Percentiles rank a stretch among this genome's conserved stretches.
These are phyloP conservation scores for Amphiura filiformis DNA, from an alignment of 35 echinoderm and acorn worm species.

Conservation along the genomic window DNA sequence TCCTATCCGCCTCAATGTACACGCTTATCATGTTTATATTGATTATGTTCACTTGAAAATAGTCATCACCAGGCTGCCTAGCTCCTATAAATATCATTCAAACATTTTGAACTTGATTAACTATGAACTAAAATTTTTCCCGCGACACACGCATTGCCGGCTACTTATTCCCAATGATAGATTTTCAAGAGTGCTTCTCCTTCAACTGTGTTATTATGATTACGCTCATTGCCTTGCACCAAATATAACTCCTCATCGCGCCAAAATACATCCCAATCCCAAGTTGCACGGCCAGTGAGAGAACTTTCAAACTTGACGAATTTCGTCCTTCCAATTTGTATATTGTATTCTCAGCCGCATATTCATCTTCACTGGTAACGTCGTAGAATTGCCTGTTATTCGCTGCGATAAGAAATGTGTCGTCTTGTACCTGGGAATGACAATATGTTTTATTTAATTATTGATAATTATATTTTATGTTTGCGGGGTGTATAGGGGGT, in stretches of 20 bases:
- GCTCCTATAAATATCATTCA: no score
- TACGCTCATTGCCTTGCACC: not conserved
- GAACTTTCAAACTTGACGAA: not conserved
- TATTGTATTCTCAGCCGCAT: not conserved
- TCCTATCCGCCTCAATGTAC: no score
- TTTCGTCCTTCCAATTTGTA: not conserved
- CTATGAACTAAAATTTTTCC: no score
- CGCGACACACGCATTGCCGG: no score
- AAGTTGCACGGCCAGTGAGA: not conserved
- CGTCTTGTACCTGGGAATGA: not conserved
- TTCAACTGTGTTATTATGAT: not conserved
- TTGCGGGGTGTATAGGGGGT: no score
- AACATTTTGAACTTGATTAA: no score
- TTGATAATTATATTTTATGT: no score
- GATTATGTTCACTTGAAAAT: no score
- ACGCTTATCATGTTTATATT: no score
- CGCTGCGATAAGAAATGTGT: not conserved
- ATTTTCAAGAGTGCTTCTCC: not conserved
- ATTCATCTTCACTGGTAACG: not conserved
- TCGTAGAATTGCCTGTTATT: not conserved
- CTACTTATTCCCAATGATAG: not conserved
- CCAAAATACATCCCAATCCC: not conserved
- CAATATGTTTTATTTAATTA: no score
- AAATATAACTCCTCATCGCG: not conserved
- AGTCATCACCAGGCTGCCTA: no score